Evolutionary conservation across 2,797 vertebrate genomes (phyloP), one percentile per base, ranked within the genome.

Genomic region (Coluber constrictor): DNA sequence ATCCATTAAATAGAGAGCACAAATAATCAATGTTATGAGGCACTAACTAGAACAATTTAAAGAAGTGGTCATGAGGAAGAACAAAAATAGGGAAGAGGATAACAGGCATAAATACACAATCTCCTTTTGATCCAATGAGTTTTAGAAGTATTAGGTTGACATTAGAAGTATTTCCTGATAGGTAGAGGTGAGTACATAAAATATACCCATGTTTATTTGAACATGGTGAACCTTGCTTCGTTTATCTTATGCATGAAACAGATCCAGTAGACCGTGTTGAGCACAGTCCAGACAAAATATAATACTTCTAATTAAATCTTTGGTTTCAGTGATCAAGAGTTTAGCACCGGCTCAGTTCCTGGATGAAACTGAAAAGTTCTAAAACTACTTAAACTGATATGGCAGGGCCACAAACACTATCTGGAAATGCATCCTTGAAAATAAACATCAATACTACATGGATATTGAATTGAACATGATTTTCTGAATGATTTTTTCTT

Each of bases 41-140:
- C 63, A 91, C 90, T 74, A 92, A 93, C 88, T 23, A 74, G 56
- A 94, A 43, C 74, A 10, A 93, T 93, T 93, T 83, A 37, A 59
- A 43, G 32, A 79, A 63, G 0, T 57, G 29, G 27, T 90, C 16
- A 18, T 37, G 74, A 25, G 70, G 32, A 92, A 95, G 92, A 96
- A 83, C 3, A 2, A 92, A 79, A 47, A 1, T n/a, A 23, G 79
- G 90, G 43, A 87, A 87, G 4, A 27, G 5, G 32, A 90, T 95
- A 95, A 66, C 12, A 8, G 27, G 87, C 37, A 60, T 9, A 90
- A 83, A 90, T 63, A 20, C 2, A 79, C 4, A 0, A 0, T 43
- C 59, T 3, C 3, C 23, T 91, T 88, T 59, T 29, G 32, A 55
- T 86, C 86, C 51, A 23, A 51, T 25, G 47, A 87, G 88, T 63